Base-by-base conservation (phyloP, 2,888 invertebrate genomes). In the Byasa hedistus region DNA sequence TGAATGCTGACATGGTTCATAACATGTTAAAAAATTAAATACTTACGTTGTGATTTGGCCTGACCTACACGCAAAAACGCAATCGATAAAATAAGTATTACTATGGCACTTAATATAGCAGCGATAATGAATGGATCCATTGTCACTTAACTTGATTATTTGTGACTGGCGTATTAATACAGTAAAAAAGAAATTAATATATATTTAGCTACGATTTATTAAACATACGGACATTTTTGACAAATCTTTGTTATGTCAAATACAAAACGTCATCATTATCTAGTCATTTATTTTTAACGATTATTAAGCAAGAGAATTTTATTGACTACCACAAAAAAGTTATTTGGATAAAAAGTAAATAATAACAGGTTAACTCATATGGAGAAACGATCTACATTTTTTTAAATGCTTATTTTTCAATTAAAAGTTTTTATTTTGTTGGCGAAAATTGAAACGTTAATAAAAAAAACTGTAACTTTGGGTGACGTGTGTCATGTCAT, bases 41-140 rank as follows among this genome's bases (percentile, higher is more conserved):
- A 74, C 75, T 76, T 78, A 89, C 89, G 75, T 80, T 84, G 85
- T 36, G 83, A 81, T 72, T 84, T 85, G 7, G 84, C 80, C 78
- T 84, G 78, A 32, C 84, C 80, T 54, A 85, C 82, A 69, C 82
- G 76, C 64, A 88, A 67, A 73, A 91, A 87, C 51, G 87, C 83
- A 64, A 87, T 66, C 48, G 84, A 83, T 27, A 91, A 74, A 56
- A 85, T 61, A 68, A 89, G 70, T 67, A 91, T 84, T 58, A 89
- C 79, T 71, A 91, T 72, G 65, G 84, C 89, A 72, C 89, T 90
- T 69, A 89, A 78, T 73, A 90, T 76, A 74, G 89, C 89, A 67
- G 89, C 88, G 70, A 90, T 83, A 68, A 91, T 86, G 72, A 88
- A 89, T 19, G 86, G 87, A 84, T 89, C 89, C 91, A 91, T 91